A percentile compares a stretch with the other conserved stretches of the same genome.
These are phyloP conservation scores for Oncorhynchus mykiss DNA, from an alignment of 2,113 vertebrate species.

Conservation along the genomic window DNA sequence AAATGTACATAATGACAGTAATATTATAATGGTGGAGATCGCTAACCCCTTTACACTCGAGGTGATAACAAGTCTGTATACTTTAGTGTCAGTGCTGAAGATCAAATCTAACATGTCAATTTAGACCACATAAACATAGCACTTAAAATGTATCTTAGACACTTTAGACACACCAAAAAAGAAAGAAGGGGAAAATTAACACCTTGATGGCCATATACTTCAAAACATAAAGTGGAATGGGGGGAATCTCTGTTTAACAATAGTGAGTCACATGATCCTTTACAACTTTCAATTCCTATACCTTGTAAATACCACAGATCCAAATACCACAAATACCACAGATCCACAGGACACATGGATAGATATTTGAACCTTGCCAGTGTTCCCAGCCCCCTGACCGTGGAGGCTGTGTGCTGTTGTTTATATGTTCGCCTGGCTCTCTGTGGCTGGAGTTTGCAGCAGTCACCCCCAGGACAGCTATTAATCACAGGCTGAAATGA, in stretches of 20 bases:
- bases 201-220: neutral
- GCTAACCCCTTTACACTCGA: neutral
- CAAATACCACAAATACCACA: slow-evolving; percentile 35
- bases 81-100: too few relatives aligned
- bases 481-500: slow-evolving; percentile 76
- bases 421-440: slow-evolving; percentile 1
- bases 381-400: slow-evolving; percentile 45
- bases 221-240: neutral
- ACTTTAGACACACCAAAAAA: too few relatives aligned
- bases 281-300: slow-evolving; percentile 5
- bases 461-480: slow-evolving; percentile 73
- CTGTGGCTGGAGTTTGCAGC: slow-evolving; percentile 14
- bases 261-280: too few relatives aligned
- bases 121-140: too few relatives aligned
- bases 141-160: too few relatives aligned
- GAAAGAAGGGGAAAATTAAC: neutral
- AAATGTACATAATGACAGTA: slow-evolving; percentile 29
- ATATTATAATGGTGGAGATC: slow-evolving; percentile 6
- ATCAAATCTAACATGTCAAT: too few relatives aligned
- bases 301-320: slow-evolving; percentile 37
- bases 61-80: too few relatives aligned
- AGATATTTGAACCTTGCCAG: slow-evolving; percentile 46
- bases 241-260: too few relatives aligned
- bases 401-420: slow-evolving; percentile 5
- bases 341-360: slow-evolving; percentile 46